Evolutionary conservation across 2,113 vertebrate species (phyloP).

Genomic region (Elanoides forficatus): DNA sequence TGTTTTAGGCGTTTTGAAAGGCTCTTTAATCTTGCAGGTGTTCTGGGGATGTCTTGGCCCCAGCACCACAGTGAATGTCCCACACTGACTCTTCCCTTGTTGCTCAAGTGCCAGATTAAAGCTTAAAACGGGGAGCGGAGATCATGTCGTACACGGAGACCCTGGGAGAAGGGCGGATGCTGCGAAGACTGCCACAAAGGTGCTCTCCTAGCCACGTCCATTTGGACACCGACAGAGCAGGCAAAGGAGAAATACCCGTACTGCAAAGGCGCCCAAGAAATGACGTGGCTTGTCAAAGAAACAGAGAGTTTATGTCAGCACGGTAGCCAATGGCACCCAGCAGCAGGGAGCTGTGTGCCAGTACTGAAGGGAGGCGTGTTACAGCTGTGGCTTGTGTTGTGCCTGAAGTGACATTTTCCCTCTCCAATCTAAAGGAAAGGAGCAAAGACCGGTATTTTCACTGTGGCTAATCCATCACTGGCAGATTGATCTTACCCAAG

Average conservation of each 20-base stretch:
- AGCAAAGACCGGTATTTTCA: background rate
- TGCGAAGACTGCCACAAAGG: background rate
- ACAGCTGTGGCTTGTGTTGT: background rate
- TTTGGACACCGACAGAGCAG: background rate
- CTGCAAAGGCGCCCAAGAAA: background rate
- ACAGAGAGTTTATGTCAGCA: background rate
- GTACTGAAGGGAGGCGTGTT: background rate
- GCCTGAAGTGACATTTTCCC: background rate
- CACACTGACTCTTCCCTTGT: background rate
- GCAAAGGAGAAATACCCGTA: background rate
- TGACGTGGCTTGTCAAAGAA: background rate
- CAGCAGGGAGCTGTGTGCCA: background rate
- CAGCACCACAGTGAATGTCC: background rate
- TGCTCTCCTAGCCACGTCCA: background rate
- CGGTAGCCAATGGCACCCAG: background rate
- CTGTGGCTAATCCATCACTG: background rate
- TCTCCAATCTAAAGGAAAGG: background rate
- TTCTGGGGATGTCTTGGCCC: conserved; percentile 14
- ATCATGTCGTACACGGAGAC: fast-evolving
- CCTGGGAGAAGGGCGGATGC: background rate
- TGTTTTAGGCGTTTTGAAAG: background rate
- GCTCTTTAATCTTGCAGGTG: conserved; percentile 22
- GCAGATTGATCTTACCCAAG: background rate
- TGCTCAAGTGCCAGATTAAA: background rate
- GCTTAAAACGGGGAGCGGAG: background rate